phyloP scores from a whole-genome alignment of 2,797 vertebrate species.

The Potorous gilbertii region DNA sequence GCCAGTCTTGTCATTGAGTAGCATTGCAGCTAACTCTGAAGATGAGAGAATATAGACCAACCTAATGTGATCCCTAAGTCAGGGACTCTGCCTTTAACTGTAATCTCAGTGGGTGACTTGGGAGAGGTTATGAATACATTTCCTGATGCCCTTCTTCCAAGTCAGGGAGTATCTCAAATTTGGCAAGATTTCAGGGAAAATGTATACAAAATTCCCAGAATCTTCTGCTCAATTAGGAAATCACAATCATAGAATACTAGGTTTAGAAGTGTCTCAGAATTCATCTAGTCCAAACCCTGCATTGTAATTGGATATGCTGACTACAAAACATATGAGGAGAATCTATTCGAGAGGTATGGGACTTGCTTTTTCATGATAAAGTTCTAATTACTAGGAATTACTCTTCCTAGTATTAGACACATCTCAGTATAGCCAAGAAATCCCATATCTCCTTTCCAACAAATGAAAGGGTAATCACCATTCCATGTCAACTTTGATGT shows the following conservation, averaged over 20 bases:
- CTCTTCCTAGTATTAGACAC: background rate
- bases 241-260: background rate
- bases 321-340: background rate
- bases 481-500: background rate
- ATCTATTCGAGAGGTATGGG: background rate
- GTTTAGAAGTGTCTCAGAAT: background rate
- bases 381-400: background rate
- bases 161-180: background rate
- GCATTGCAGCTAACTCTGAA: background rate
- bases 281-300: background rate
- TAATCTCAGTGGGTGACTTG: background rate
- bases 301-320: background rate
- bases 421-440: background rate
- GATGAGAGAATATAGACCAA: background rate
- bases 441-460: background rate
- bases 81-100: background rate
- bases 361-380: background rate
- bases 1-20: background rate
- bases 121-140: background rate
- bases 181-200: background rate
- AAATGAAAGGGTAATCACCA: background rate
- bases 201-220: background rate
- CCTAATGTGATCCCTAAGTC: background rate
- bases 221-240: background rate
- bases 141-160: background rate